Evolutionary conservation across 2,113 vertebrate genomes (phyloP).

Genomic region (Varanus salvator): DNA sequence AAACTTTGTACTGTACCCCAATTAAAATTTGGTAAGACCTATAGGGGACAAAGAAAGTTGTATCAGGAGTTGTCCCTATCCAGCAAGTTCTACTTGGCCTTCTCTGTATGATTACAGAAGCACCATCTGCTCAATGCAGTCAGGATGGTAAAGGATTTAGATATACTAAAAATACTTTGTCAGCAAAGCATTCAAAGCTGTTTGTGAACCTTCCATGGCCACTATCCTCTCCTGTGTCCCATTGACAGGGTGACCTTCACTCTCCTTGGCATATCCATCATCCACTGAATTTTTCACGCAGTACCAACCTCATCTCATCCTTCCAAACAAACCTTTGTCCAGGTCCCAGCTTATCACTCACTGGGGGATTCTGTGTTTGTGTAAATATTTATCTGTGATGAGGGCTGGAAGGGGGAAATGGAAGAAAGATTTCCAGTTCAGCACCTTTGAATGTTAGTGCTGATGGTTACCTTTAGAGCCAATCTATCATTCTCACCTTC

Average conservation of each 20-base stretch:
- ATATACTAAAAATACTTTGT: constrained; percentile 53
- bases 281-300: constrained; percentile 92
- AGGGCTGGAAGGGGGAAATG: constrained; percentile 61
- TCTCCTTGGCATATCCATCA: constrained; percentile 90
- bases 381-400: constrained; percentile 44
- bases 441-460: constrained; percentile 81
- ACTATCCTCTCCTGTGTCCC: constrained; percentile 86
- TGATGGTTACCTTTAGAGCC: constrained; percentile 80
- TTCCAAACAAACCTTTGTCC: constrained; percentile 89
- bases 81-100: background rate
- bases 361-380: constrained; percentile 73
- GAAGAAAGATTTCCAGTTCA: constrained; percentile 78
- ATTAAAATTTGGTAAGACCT: background rate
- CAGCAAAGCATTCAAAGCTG: constrained; percentile 62
- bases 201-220: constrained; percentile 63
- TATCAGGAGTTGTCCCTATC: background rate
- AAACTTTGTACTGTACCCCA: background rate
- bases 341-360: constrained; percentile 81
- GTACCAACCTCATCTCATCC: constrained; percentile 78
- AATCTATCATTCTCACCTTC: constrained; percentile 82
- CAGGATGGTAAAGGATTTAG: background rate
- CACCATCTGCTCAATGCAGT: background rate
- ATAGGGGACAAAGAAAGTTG: background rate
- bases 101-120: background rate
- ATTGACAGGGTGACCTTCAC: constrained; percentile 91